phyloP scores from a whole-genome alignment of 2,888 invertebrate genomes.

The Cantharis rufa region DNA sequence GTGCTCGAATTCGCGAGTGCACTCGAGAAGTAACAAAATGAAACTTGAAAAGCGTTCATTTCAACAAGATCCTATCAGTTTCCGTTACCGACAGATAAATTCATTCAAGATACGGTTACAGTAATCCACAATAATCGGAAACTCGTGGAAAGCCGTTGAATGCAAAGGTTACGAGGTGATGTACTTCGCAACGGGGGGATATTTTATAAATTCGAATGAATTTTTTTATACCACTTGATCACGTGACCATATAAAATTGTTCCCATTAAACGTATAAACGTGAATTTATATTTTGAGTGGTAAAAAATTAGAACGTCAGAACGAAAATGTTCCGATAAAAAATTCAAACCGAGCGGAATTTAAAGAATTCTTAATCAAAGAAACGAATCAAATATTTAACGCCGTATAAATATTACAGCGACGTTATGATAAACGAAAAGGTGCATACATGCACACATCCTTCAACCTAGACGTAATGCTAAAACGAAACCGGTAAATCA shows the following conservation, averaged over 20 bases:
- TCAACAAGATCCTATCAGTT: slow-evolving; percentile 3
- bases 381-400: background rate
- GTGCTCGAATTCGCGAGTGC: background rate
- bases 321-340: background rate
- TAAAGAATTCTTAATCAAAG: background rate
- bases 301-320: background rate
- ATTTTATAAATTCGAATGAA: background rate
- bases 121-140: slow-evolving; percentile 4
- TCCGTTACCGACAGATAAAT: slow-evolving; percentile 3
- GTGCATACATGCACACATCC: background rate
- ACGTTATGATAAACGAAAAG: background rate
- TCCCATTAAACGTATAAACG: background rate
- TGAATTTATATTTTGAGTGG: background rate
- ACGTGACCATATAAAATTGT: background rate
- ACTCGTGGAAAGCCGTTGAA: background rate
- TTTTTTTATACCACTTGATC: background rate
- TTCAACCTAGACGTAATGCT: background rate
- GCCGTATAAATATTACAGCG: background rate
- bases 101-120: slow-evolving; percentile 2
- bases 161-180: slow-evolving; percentile 1
- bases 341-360: background rate
- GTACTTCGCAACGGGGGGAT: background rate
- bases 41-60: background rate
- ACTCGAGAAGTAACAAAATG: background rate
- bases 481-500: background rate